phyloP scores from a whole-genome alignment of 1,140 invertebrate genomes.

The Colletes latitarsis region DNA sequence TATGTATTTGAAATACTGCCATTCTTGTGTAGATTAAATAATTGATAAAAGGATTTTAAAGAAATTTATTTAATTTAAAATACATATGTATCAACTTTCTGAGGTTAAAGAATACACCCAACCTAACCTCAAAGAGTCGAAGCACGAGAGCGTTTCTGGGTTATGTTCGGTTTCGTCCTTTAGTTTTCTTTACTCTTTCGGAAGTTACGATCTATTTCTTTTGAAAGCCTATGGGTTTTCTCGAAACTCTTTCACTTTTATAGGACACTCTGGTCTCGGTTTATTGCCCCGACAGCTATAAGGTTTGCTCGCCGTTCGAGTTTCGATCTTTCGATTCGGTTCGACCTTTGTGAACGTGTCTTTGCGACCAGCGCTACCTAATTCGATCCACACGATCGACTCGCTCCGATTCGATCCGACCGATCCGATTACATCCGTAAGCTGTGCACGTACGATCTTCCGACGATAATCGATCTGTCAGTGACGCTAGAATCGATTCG shows the following conservation, averaged over 20 bases:
- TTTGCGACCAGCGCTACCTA: neutral
- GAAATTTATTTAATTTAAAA: no score
- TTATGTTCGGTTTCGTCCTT: no score
- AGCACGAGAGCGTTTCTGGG: no score
- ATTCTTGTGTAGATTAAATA: no score
- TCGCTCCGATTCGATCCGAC: slow-evolving; percentile 24
- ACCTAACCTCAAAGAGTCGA: no score
- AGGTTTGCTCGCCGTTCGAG: neutral
- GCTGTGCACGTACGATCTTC: slow-evolving; percentile 39
- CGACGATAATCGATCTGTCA: slow-evolving; percentile 56
- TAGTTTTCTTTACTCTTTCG: no score
- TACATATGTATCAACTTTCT: no score
- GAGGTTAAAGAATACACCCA: no score
- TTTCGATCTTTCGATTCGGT: neutral
- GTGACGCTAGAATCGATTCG: slow-evolving; percentile 53
- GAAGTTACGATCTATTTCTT: no score
- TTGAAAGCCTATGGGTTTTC: no score
- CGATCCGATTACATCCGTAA: slow-evolving; percentile 43
- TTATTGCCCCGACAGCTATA: slow-evolving; percentile 2
- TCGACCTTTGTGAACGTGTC: slow-evolving; percentile 26
- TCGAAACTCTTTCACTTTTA: neutral
- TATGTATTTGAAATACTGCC: no score
- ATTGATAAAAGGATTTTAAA: no score
- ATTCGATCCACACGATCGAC: slow-evolving; percentile 44
- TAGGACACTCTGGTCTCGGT: neutral